These are phyloP conservation scores for Julus scandinavius DNA, from an alignment of 2,888 invertebrate genomes.

Conservation along the genomic window DNA sequence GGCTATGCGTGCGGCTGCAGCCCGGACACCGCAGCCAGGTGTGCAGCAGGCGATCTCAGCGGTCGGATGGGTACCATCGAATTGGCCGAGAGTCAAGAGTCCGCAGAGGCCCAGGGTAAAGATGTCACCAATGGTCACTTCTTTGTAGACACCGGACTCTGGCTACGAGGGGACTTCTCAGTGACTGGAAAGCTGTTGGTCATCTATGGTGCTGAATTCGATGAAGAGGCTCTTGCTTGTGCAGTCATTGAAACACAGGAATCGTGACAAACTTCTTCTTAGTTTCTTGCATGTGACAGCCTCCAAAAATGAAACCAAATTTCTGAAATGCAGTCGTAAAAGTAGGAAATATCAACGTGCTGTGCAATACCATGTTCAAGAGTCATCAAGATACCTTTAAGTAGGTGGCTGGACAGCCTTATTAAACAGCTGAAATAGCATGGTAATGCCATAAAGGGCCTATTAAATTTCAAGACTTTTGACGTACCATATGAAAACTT, in stretches of 20 bases:
- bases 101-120: neutral
- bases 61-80: slow-evolving; percentile 45
- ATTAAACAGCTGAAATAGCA: too few relatives aligned
- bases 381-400: too few relatives aligned
- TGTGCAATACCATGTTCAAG: too few relatives aligned
- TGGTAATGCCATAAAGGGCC: too few relatives aligned
- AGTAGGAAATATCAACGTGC: too few relatives aligned
- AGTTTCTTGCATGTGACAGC: too few relatives aligned
- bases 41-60: slow-evolving; percentile 45
- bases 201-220: slow-evolving; percentile 14
- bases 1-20: slow-evolving; percentile 20
- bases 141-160: slow-evolving; percentile 21
- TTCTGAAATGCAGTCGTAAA: too few relatives aligned
- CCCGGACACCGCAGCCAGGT: slow-evolving; percentile 1
- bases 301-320: too few relatives aligned
- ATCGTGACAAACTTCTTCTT: too few relatives aligned
- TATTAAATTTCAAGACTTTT: too few relatives aligned
- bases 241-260: slow-evolving; percentile 19
- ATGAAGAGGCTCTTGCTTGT: slow-evolving; percentile 20
- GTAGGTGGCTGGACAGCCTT: too few relatives aligned
- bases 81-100: neutral
- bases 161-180: slow-evolving; percentile 6
- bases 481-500: too few relatives aligned
- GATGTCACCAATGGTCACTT: slow-evolving; percentile 35
- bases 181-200: neutral